These are phyloP conservation scores for Plotosus lineatus DNA, from an alignment of 2,113 vertebrate genomes.

Conservation along the genomic window DNA sequence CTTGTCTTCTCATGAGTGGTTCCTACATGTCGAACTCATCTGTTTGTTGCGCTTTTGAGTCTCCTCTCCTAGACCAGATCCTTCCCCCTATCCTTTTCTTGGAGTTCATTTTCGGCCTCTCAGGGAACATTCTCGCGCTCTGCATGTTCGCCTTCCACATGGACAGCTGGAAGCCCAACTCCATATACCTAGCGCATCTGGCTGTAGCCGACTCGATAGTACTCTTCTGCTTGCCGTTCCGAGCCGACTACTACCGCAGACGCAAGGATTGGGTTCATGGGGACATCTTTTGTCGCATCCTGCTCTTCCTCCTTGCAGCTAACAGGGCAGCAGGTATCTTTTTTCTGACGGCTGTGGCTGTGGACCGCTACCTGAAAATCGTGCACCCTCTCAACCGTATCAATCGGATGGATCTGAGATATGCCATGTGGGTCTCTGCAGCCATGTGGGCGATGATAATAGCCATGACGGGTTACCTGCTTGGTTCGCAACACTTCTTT, in stretches of 20 bases:
- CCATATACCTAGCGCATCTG: slow-evolving; percentile 75
- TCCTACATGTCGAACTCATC: slow-evolving; percentile 40
- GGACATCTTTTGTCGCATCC: slow-evolving; percentile 67
- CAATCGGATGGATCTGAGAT: slow-evolving; percentile 66
- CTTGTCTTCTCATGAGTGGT: neutral
- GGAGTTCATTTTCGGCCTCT: slow-evolving; percentile 72
- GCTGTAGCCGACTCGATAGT: slow-evolving; percentile 74
- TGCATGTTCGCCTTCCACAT: slow-evolving; percentile 74
- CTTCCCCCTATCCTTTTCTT: slow-evolving; percentile 72
- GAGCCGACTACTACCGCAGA: slow-evolving; percentile 75
- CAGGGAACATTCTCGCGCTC: slow-evolving; percentile 70
- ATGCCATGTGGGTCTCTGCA: slow-evolving; percentile 65
- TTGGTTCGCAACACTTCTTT: slow-evolving; percentile 63
- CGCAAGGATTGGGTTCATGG: slow-evolving; percentile 74
- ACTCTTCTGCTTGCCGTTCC: slow-evolving; percentile 74
- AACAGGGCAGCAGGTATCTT: slow-evolving; percentile 74
- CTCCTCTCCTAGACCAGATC: slow-evolving; percentile 64
- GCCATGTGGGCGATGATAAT: slow-evolving; percentile 70
- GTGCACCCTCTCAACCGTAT: slow-evolving; percentile 67
- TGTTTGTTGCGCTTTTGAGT: slow-evolving; percentile 69
- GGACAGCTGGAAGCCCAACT: slow-evolving; percentile 74
- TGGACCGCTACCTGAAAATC: slow-evolving; percentile 76
- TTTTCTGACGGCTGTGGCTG: slow-evolving; percentile 76
- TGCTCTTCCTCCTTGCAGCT: slow-evolving; percentile 72
- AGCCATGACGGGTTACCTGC: slow-evolving; percentile 67